phyloP scores from a whole-genome alignment of 2,888 invertebrate species.

The Zonitis immaculata region DNA sequence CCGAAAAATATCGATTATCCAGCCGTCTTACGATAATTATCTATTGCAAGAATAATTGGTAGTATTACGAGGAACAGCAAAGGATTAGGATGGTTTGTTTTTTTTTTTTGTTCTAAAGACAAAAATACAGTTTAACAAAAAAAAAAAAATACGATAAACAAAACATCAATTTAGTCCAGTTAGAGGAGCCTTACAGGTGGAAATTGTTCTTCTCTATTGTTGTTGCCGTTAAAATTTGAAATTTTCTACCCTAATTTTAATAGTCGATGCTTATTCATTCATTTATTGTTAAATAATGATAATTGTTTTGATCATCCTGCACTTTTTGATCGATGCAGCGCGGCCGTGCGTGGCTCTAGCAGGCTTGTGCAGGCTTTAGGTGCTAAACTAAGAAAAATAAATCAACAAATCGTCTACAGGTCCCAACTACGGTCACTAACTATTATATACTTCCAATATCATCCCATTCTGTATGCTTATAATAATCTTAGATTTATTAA shows the following conservation, averaged over 20 bases:
- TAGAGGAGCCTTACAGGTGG: conserved; percentile 48
- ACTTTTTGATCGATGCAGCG: conserved; percentile 36
- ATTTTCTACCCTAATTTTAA: conserved; percentile 19
- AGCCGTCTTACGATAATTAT: neutral
- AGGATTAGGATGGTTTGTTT: neutral
- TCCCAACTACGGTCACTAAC: conserved; percentile 39
- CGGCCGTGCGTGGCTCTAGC: conserved; percentile 49
- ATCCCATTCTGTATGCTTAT: conserved; percentile 47
- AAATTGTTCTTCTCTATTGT: conserved; percentile 11
- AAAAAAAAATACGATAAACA: conserved; percentile 10
- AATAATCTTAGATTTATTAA: conserved; percentile 27
- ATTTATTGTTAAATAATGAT: neutral
- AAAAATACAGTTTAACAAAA: neutral
- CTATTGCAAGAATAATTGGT: neutral
- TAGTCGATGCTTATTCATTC: neutral
- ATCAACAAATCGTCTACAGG: conserved; percentile 40
- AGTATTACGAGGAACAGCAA: neutral
- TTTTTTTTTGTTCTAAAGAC: too few relatives aligned
- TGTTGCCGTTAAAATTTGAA: conserved; percentile 7
- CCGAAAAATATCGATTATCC: conserved; percentile 22
- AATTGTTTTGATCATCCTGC: conserved; percentile 33
- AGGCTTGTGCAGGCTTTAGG: conserved; percentile 48
- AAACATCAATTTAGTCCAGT: conserved; percentile 36
- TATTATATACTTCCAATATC: conserved; percentile 40
- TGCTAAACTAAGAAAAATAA: conserved; percentile 40